These are phyloP conservation scores for Tragelaphus eurycerus DNA, from an alignment of 2,797 vertebrate genomes.

Conservation along the genomic window DNA sequence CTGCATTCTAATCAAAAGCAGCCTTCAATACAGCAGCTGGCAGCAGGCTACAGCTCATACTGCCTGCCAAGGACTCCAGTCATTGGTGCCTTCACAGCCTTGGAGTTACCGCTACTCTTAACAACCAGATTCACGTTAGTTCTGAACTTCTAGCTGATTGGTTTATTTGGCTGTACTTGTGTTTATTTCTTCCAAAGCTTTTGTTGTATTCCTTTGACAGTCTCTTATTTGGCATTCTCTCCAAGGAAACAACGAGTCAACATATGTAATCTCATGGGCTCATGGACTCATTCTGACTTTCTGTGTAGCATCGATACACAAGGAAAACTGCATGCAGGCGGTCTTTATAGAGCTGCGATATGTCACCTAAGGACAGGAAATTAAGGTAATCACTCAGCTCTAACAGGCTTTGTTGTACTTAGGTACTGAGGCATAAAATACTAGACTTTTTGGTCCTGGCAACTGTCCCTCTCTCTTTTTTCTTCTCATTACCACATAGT, in stretches of 20 bases:
- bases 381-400: constrained; percentile 19
- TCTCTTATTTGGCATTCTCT: constrained; percentile 55
- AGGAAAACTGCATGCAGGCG: neutral
- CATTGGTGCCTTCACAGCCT: constrained; percentile 10
- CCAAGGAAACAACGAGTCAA: constrained; percentile 49
- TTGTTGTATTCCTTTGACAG: constrained; percentile 74
- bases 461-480: neutral
- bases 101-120: constrained; percentile 50
- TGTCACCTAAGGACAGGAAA: constrained; percentile 25
- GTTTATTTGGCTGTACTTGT: constrained; percentile 44
- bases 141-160: constrained; percentile 35
- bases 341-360: neutral
- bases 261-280: neutral
- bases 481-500: neutral
- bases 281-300: neutral
- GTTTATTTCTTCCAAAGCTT: constrained; percentile 68
- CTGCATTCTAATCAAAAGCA: constrained; percentile 70
- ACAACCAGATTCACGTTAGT: constrained; percentile 29
- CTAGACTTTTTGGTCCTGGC: neutral
- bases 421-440: neutral
- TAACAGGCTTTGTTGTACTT: neutral
- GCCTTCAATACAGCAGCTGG: constrained; percentile 66
- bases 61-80: constrained; percentile 68
- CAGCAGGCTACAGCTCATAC: constrained; percentile 48
- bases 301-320: neutral